Percentiles rank a stretch among this genome's conserved stretches.
phyloP scores from a whole-genome alignment of 2,113 vertebrate genomes.

The Cochlearius cochlearius region DNA sequence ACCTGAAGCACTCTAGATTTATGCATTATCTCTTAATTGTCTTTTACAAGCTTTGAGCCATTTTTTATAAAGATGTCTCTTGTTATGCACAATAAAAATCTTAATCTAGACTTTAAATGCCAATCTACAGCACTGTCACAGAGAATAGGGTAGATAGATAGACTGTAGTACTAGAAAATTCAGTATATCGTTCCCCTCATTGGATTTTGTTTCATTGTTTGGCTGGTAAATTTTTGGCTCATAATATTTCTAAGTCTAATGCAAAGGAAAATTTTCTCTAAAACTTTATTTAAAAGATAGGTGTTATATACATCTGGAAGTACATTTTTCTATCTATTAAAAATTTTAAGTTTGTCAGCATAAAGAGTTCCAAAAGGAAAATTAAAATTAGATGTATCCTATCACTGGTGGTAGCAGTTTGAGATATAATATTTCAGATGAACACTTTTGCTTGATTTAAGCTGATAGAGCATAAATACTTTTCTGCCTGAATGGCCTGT shows the following conservation, averaged over 20 bases:
- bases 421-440: background rate
- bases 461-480: background rate
- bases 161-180: background rate
- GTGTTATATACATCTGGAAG: background rate
- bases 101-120: background rate
- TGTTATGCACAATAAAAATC: background rate
- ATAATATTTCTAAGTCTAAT: background rate
- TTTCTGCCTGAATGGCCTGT: background rate
- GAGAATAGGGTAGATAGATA: background rate
- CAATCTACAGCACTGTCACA: background rate
- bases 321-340: background rate
- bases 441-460: background rate
- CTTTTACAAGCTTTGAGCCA: background rate
- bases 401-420: background rate
- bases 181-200: background rate
- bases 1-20: background rate
- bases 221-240: background rate
- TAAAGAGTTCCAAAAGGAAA: background rate
- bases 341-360: background rate
- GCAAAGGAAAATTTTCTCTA: background rate
- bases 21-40: background rate
- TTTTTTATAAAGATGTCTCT: background rate
- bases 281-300: background rate
- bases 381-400: background rate
- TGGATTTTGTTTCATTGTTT: background rate